These are phyloP conservation scores for Coenobita brevimanus DNA, from an alignment of 1,140 invertebrate species.

Conservation along the genomic window DNA sequence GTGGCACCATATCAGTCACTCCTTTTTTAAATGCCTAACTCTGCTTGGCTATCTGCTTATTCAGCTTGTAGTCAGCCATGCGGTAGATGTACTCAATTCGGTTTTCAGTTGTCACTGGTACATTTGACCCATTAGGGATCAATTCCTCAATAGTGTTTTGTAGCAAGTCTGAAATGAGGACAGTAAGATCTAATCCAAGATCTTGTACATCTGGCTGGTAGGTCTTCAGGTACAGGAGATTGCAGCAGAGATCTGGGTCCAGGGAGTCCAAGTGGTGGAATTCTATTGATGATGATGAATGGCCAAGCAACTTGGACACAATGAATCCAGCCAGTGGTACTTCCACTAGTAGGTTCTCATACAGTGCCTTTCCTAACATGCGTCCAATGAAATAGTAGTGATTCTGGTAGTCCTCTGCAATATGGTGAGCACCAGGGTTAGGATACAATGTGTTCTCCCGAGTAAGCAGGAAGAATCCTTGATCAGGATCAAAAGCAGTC, in stretches of 20 bases:
- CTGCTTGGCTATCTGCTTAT: slow-evolving; percentile 91
- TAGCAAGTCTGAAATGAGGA: slow-evolving; percentile 91
- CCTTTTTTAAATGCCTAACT: slow-evolving; percentile 89
- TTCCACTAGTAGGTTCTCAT: slow-evolving; percentile 95
- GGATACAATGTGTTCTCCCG: slow-evolving; percentile 96
- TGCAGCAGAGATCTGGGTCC: slow-evolving; percentile 93
- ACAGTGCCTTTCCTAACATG: slow-evolving; percentile 97
- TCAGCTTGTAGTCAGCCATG: slow-evolving; percentile 96
- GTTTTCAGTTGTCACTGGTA: slow-evolving; percentile 92
- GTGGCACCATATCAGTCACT: slow-evolving; percentile 89
- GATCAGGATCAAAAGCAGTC: slow-evolving; percentile 96
- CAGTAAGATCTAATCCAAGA: slow-evolving; percentile 89
- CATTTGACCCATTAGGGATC: slow-evolving; percentile 91
- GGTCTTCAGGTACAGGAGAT: slow-evolving; percentile 87
- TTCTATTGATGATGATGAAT: slow-evolving; percentile 85
- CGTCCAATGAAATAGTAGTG: slow-evolving; percentile 98
- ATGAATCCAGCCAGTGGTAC: slow-evolving; percentile 95
- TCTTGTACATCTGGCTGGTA: slow-evolving; percentile 76
- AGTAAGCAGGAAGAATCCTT: slow-evolving; percentile 94
- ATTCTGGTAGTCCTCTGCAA: slow-evolving; percentile 88
- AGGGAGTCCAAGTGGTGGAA: slow-evolving; percentile 95
- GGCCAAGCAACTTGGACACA: slow-evolving; percentile 87
- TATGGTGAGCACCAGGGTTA: slow-evolving; percentile 89
- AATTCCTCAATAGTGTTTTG: slow-evolving; percentile 91
- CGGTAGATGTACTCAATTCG: slow-evolving; percentile 97